Evolutionary conservation across 2,888 invertebrate genomes (phyloP), one percentile per base, ranked within the genome.

Genomic region (Synanthedon myopaeformis): DNA sequence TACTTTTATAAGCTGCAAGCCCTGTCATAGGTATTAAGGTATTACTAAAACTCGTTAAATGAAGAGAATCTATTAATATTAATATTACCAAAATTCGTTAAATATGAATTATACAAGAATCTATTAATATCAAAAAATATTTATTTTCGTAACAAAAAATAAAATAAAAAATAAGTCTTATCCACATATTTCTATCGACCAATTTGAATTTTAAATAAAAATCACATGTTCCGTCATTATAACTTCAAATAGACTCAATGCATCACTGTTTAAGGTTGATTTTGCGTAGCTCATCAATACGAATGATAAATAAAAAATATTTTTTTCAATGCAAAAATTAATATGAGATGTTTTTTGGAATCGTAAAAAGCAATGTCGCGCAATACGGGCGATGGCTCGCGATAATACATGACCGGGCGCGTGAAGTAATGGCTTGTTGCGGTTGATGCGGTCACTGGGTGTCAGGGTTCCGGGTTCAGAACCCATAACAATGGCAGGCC

Each of bases 371-470:
- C 52, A 53, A 55, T 53, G 42, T 54, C 49, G 48, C 49, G 48
- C 53, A 42, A 58, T 58, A 57, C 58, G 58, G 58, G 58, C 48
- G 49, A 57, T 51, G 51, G 45, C 41, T 52, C 35, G 42, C 54
- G 53, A 56, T 42, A n/a, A 51, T 52, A 52, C 52, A 56, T 50
- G 13, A 49, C 23, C 23, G 5, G 1, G 11, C 28, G 49, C 48
- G 52, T 28, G 52, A 51, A 51, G 54, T 42, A 52, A 54, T 56
- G 52, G 54, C 48, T 17, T 49, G 54, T 52, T 42, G 51, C 48
- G 54, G 51, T 23, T 54, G 49, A 51, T 54, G 53, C 51, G 51
- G 51, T 54, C 52, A 41, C 48, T 49, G 54, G 42, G 51, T 53
- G 54, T 53, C 49, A 51, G 53, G 28, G 54, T 54, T 53, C 52